Evolutionary conservation across 2,113 vertebrate species (phyloP), one percentile per base, ranked within the genome.

Genomic region (Chamaea fasciata): DNA sequence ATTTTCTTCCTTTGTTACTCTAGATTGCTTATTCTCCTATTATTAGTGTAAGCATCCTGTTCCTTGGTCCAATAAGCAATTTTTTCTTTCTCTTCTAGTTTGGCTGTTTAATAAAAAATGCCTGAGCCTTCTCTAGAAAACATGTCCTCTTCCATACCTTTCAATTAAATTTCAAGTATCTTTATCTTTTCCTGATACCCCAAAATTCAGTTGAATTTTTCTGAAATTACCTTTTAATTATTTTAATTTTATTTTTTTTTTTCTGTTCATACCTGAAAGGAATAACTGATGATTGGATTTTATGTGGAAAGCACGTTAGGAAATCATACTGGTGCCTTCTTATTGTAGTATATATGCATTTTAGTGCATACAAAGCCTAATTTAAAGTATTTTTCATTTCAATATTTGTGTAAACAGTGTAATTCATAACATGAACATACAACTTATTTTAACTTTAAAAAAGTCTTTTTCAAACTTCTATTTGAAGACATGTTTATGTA

Each of bases 81-180:
- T 44, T 55, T n/a, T 31, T 70, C 6, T 80, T 67, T 84, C 4
- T 47, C 17, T 62, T 63, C 15, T 8, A 44, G 3, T 57, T 55
- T 62, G 3, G 5, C 2, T 24, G 8, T 68, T 83, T 75, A 28
- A 15, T 37, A 21, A 22, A 85, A 73, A 76, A 53, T 14, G 3
- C 3, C 20, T 12, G 7, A 50, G 24, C 7, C 1, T 1, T 85
- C 46, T 52, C 24, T 73, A 57, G 6, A 49, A 68, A 82, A 63
- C 37, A 1, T 1, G 0, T 52, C 3, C 0, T 26, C 4, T 62
- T 76, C 49, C 79, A 9, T 22, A 31, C 1, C 2, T 81, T 90
- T 55, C 20, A 23, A 46, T 41, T 20, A 68, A n/a, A 90, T 83
- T 69, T 7, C 6, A 15, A 1, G 1, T 27, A 44, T 42, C 15